These are phyloP conservation scores for Pseudorhiza aurosa DNA, from an alignment of 30 jellyfish, hydroid and myxozoan genomes.

Conservation along the genomic window DNA sequence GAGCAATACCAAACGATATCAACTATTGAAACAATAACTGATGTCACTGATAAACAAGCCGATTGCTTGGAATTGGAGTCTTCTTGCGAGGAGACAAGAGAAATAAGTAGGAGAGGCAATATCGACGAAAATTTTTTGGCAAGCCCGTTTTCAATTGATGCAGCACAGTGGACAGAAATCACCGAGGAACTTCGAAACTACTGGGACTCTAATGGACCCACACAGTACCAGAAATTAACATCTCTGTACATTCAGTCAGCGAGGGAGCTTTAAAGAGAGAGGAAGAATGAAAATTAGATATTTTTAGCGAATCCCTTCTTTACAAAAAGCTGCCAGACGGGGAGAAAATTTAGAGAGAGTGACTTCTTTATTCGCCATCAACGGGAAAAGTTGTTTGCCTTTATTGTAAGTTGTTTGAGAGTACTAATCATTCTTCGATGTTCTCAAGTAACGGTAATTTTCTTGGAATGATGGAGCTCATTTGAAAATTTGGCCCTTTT, in stretches of 20 bases:
- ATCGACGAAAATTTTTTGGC: constrained; percentile 35
- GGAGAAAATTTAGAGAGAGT: constrained; percentile 33
- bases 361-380: constrained; percentile 61
- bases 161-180: not conserved
- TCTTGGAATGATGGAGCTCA: constrained; percentile 48
- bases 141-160: constrained; percentile 15
- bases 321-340: constrained; percentile 38
- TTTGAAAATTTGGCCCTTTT: constrained; percentile 30
- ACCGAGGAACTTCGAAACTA: not conserved
- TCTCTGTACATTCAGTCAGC: constrained; percentile 47
- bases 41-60: constrained; percentile 36
- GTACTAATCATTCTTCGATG: constrained; percentile 42
- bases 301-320: constrained; percentile 44
- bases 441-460: constrained; percentile 43
- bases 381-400: constrained; percentile 60
- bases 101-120: constrained; percentile 18
- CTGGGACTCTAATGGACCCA: constrained; percentile 44
- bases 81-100: constrained; percentile 36
- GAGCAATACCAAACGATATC: constrained; percentile 35
- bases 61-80: constrained; percentile 34
- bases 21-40: constrained; percentile 18
- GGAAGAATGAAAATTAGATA: constrained; percentile 25
- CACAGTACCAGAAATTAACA: constrained; percentile 41
- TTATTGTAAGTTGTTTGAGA: constrained; percentile 41
- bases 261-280: constrained; percentile 32